Evolutionary conservation across 1,140 invertebrate genomes (phyloP), one percentile per base, ranked within the genome.

Genomic region (Drosophila bocqueti): DNA sequence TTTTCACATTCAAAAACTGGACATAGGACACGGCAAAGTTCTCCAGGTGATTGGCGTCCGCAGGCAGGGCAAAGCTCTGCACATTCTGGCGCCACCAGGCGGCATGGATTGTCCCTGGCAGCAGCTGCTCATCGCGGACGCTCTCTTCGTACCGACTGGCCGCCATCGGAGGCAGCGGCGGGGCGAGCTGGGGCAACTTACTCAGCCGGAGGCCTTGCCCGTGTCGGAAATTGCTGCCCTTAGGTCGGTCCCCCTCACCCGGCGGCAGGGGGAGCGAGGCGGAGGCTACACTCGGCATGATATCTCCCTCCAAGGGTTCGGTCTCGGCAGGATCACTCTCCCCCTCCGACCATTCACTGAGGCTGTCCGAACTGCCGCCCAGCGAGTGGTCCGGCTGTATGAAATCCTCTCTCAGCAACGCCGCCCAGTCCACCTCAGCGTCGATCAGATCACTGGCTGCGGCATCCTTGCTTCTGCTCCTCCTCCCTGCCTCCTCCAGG

Each of bases 1-100:
- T 36, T 0, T 49, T 49, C n/a, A 52, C 18, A 16, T 79, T 85
- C 11, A 89, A 0, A 34, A 71, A 71, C 50, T 76, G 68, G 11
- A 72, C 47, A 45, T 81, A 89, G 29, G 54, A 57, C 31, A 73
- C 47, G 29, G 79, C 82, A 46, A 93, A 93, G 54, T 93, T 93
- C 0, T 75, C 67, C 15, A 72, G 34, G 1, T 45, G 67, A 18
- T 49, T 36, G 3, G 21, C 18, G 6, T 40, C 42, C 1, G 47
- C 3, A 4, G 65, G 76, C 63, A 60, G 16, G 3, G 63, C 55
- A 26, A 59, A 38, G 4, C 83, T 24, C 2, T 59, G 26, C 2
- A 83, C 54, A 46, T 91, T 49, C 0, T 26, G 38, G 3, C 47
- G 43, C 92, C 92, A 93, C 81, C 85, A 91, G 18, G 74, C 31